A percentile compares a stretch with the other conserved stretches of the same genome.
Evolutionary conservation across 1,140 invertebrate genomes (phyloP).

Genomic region (Onthophagus taurus): DNA sequence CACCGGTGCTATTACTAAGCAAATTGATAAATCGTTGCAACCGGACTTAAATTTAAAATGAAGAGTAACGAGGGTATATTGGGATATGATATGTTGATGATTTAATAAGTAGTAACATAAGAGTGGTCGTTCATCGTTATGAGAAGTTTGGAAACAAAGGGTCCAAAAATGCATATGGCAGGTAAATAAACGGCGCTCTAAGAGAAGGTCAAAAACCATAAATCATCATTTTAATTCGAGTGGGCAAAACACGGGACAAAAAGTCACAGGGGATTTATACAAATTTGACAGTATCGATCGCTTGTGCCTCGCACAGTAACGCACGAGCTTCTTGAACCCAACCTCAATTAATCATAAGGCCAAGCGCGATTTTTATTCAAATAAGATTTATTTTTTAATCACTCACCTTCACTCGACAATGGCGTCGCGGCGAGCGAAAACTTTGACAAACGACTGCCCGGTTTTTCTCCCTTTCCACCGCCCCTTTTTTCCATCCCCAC

Average conservation of each 20-base stretch:
- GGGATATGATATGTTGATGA: too few relatives aligned
- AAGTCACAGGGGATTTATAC: slow-evolving; percentile 11
- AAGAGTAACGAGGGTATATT: too few relatives aligned
- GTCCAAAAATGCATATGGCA: slow-evolving; percentile 5
- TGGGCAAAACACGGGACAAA: slow-evolving; percentile 6
- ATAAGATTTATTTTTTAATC: slow-evolving; percentile 28
- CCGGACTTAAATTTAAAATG: too few relatives aligned
- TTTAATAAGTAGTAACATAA: too few relatives aligned
- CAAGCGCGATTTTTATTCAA: slow-evolving; percentile 20
- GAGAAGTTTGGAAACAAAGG: too few relatives aligned
- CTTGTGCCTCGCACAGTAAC: slow-evolving; percentile 18
- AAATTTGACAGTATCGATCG: slow-evolving; percentile 12
- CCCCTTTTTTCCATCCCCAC: neutral
- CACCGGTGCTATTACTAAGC: too few relatives aligned
- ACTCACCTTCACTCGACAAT: slow-evolving; percentile 21
- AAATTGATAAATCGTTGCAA: too few relatives aligned
- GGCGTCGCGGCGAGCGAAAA: too few relatives aligned
- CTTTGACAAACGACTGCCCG: slow-evolving; percentile 21
- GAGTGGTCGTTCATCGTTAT: too few relatives aligned
- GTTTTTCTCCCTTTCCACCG: slow-evolving; percentile 5
- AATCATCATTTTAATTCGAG: slow-evolving; percentile 7
- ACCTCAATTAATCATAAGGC: slow-evolving; percentile 25
- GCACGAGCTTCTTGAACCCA: slow-evolving; percentile 19
- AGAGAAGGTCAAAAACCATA: neutral
- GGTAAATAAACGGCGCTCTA: slow-evolving; percentile 3